Percentiles rank a stretch among this genome's conserved stretches.
These are phyloP conservation scores for Synodontis membranacea DNA, from an alignment of 2,113 vertebrate species.

Conservation along the genomic window DNA sequence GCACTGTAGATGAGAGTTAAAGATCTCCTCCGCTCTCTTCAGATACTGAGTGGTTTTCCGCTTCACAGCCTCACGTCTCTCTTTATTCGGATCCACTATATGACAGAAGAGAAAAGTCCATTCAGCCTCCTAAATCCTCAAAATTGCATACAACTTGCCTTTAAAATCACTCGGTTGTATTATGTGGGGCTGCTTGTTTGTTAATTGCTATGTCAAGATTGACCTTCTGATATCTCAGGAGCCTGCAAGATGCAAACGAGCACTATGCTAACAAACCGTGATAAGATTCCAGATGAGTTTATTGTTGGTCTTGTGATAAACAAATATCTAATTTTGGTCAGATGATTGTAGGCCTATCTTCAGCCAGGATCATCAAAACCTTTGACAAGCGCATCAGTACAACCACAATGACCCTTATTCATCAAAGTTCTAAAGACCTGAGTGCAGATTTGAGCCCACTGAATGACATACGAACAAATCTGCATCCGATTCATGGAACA, in stretches of 20 bases:
- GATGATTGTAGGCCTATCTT: background rate
- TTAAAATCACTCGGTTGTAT: background rate
- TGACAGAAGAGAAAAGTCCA: conserved; percentile 9
- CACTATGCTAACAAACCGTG: background rate
- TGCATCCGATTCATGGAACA: background rate
- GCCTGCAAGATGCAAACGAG: background rate
- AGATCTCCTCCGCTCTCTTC: conserved; percentile 95
- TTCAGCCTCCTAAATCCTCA: background rate
- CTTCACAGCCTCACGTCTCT: conserved; percentile 91
- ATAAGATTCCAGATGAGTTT: background rate
- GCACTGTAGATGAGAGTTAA: conserved; percentile 91
- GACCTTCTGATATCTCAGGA: background rate
- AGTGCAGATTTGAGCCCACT: background rate
- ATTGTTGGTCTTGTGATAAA: background rate
- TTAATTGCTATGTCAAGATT: background rate
- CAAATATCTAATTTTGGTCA: background rate
- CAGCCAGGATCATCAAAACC: background rate
- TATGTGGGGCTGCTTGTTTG: background rate
- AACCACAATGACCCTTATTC: background rate
- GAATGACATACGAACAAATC: background rate
- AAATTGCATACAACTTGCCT: background rate
- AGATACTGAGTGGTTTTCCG: conserved; percentile 94
- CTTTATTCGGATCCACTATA: conserved; percentile 93
- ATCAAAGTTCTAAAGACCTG: background rate
- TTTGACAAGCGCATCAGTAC: background rate